These are phyloP conservation scores for Pyrrhosoma nymphula DNA, from an alignment of 2,888 invertebrate genomes.

Conservation along the genomic window DNA sequence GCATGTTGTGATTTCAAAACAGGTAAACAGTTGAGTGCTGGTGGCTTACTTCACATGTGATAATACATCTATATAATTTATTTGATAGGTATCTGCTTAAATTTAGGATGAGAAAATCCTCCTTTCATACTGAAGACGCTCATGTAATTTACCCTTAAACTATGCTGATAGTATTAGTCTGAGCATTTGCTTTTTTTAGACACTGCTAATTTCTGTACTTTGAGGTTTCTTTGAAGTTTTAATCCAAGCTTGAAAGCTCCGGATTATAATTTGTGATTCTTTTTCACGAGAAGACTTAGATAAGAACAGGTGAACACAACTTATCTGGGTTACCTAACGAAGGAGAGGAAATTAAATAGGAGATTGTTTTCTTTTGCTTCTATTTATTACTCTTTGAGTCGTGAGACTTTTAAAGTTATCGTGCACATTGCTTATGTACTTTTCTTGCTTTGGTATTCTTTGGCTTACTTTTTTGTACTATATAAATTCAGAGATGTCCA, in stretches of 20 bases:
- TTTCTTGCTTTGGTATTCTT: background rate
- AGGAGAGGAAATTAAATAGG: background rate
- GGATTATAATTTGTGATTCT: background rate
- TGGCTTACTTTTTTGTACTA: background rate
- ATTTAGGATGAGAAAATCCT: background rate
- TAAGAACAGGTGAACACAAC: background rate
- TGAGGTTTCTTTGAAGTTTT: conserved; percentile 9
- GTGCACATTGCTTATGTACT: background rate
- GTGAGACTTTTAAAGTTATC: background rate
- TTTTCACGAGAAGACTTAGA: background rate
- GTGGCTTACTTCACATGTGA: background rate
- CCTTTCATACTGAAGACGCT: background rate
- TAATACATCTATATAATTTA: background rate
- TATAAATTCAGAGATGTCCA: no score
- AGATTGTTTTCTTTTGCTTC: background rate
- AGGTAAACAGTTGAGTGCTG: background rate
- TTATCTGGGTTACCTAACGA: background rate
- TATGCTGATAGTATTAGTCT: background rate
- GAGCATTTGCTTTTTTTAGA: background rate
- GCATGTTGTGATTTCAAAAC: background rate
- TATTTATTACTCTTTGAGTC: background rate
- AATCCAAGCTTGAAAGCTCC: background rate
- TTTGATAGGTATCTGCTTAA: background rate
- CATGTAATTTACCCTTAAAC: background rate
- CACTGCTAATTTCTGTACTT: background rate